Conservation (phyloP, 2,888 invertebrate genomes). For the Heteromurus nitidus region DNA sequence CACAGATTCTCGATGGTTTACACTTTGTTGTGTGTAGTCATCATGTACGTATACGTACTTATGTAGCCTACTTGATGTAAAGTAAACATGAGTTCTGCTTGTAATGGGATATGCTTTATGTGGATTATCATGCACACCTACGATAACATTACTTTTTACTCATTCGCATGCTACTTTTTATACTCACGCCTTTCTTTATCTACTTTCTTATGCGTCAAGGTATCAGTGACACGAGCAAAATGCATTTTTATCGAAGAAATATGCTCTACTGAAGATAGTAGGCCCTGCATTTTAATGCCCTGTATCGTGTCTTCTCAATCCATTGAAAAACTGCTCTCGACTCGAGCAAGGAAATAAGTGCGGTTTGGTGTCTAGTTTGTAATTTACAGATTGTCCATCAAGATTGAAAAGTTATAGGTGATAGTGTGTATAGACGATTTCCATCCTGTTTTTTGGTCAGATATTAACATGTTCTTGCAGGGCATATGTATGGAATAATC, state of each 20-base stretch:
- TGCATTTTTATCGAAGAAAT: no score
- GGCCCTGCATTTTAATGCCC: no score
- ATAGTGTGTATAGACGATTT: no score
- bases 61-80: constrained; percentile 5
- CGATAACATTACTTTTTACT: no score
- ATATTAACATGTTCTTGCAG: no score
- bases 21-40: not conserved
- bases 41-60: not conserved
- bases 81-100: not conserved
- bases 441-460: not conserved
- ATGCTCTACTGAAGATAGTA: no score
- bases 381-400: constrained; percentile 32
- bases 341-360: not conserved
- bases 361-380: not conserved
- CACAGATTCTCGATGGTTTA: not conserved
- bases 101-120: no score
- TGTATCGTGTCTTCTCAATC: not conserved
- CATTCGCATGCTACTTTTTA: no score
- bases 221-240: no score
- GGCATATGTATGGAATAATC: not conserved
- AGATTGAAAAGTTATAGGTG: constrained; percentile 15
- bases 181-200: no score
- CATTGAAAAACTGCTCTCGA: not conserved
- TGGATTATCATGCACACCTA: no score
- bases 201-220: no score